A percentile compares a stretch with the other conserved stretches of the same genome.
Conservation (phyloP, 2,113 vertebrate genomes). For the Petrocephalus zakoni region DNA sequence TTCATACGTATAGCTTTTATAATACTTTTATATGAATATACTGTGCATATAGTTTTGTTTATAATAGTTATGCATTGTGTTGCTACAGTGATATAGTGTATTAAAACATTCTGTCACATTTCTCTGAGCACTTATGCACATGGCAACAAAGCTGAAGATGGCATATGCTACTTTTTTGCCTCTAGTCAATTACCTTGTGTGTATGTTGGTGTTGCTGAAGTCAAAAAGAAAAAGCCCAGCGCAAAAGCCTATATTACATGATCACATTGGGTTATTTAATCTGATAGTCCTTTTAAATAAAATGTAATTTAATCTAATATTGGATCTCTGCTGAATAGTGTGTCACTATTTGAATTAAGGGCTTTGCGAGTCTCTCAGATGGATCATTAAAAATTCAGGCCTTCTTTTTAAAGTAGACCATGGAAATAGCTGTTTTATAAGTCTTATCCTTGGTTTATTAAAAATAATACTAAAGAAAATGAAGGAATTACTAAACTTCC, state of each 20-base stretch:
- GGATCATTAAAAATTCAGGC: conserved; percentile 46
- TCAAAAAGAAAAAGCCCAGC: neutral
- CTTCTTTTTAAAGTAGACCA: conserved; percentile 37
- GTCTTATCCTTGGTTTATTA: conserved; percentile 39
- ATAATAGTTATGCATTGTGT: neutral
- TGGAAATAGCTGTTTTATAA: conserved; percentile 49
- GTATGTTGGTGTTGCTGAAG: neutral
- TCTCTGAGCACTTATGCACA: neutral
- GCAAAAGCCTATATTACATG: neutral
- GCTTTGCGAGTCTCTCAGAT: conserved; percentile 37
- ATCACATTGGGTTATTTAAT: conserved; percentile 5
- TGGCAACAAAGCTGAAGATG: neutral
- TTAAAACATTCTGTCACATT: neutral
- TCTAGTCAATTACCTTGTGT: neutral
- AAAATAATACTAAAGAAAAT: conserved; percentile 24
- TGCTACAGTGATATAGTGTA: neutral
- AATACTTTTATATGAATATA: too few species aligned
- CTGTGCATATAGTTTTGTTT: neutral
- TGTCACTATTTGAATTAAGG: conserved; percentile 41
- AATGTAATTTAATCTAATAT: conserved; percentile 19
- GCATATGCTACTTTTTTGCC: neutral
- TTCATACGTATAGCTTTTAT: neutral
- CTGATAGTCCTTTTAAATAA: conserved; percentile 15
- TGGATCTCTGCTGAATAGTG: conserved; percentile 30
- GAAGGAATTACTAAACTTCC: neutral